Evolutionary conservation across 2,113 vertebrate species (phyloP), one percentile per base, ranked within the genome.

Genomic region (Spermophilus dauricus): DNA sequence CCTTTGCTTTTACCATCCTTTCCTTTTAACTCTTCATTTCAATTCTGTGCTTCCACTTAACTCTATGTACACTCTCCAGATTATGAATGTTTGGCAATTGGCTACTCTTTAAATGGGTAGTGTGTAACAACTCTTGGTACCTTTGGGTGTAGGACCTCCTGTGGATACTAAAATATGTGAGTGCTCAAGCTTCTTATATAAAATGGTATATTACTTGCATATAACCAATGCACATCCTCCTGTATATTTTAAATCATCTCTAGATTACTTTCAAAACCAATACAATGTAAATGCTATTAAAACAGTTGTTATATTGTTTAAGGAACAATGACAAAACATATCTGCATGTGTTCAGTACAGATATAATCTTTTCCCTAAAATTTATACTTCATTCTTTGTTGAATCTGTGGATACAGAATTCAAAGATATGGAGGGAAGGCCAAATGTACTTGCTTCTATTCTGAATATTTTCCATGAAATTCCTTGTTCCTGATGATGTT

Each of bases 391-490:
- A 1, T 5, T n/a, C 2, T 86, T 51, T 14, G 14, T 67, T 72
- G 24, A 87, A 53, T 20, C 17, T 12, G 45, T 24, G 10, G 17
- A 67, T 48, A 4, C 45, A 30, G n/a, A 85, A 10, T 34, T 12
- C 30, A 48, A 24, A 58, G 13, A 45, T 93, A 58, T 22, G 4
- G 9, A 86, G 37, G 6, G 3, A n/a, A 2, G 61, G 61, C 2
- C 3, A 77, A 77, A 39, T 37, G 5, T 86, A 39, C 45, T 86
- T 90, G n/a, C 20, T 75, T 86, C 5, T 89, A 24, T 82, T 90
- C 24, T 91, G 42, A 85, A 87, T 90, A 73, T 34, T 93, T 85
- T 51, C 11, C 37, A 77, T 92, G n/a, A 77, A 89, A 61, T 81
- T 94, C 26, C n/a, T 91, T 14, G 16, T 87, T 70, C 53, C 26